A percentile compares a stretch with the other conserved stretches of the same genome.
These are phyloP conservation scores for Nycticorax nycticorax DNA, from an alignment of 2,113 vertebrate genomes.

Conservation along the genomic window DNA sequence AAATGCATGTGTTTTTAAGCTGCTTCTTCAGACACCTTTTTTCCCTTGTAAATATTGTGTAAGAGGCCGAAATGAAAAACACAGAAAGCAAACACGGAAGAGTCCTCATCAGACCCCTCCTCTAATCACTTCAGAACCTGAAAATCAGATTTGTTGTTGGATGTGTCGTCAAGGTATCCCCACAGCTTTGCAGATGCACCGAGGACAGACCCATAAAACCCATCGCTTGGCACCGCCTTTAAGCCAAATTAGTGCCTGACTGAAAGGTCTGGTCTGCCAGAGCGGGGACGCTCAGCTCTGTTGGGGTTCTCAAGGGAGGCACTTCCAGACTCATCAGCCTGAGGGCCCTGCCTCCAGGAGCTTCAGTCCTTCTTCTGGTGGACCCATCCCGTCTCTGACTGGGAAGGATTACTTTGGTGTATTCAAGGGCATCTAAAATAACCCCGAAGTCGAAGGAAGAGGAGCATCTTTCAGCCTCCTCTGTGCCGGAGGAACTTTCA, in stretches of 20 bases:
- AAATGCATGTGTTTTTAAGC: constrained; percentile 13
- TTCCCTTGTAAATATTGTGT: not conserved
- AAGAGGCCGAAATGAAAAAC: not conserved
- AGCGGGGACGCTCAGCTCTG: not conserved
- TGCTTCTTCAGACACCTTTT: constrained; percentile 27
- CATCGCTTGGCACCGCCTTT: fast-evolving
- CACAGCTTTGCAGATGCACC: not conserved
- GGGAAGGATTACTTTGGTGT: not conserved
- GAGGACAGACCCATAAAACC: not conserved
- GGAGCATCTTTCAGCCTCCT: not conserved
- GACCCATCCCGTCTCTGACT: not conserved
- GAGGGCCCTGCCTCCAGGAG: not conserved
- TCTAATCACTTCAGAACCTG: not conserved
- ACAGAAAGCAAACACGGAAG: not conserved
- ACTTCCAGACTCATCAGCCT: not conserved
- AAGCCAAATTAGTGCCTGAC: not conserved
- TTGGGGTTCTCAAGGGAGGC: not conserved
- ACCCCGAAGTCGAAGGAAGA: not conserved
- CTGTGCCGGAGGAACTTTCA: not conserved
- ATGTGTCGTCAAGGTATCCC: not conserved
- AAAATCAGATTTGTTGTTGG: not conserved
- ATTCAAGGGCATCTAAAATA: not conserved
- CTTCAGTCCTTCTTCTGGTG: not conserved
- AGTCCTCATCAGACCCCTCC: not conserved
- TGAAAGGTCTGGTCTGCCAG: not conserved